phyloP scores from a whole-genome alignment of 1,140 invertebrate species.

The Heliconius hewitsoni region DNA sequence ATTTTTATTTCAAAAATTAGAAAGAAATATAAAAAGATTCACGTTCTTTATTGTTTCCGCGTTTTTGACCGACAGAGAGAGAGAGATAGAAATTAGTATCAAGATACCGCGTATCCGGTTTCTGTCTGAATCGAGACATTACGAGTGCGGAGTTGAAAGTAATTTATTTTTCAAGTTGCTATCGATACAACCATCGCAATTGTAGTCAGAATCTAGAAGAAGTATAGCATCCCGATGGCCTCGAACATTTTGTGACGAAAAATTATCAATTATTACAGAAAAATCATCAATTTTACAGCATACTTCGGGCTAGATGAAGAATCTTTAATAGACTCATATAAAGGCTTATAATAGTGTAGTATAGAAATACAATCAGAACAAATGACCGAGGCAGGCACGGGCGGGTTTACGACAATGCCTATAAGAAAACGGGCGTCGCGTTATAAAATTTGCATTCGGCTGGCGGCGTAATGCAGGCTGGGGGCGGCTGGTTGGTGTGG shows the following conservation, averaged over 20 bases:
- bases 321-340: constrained; percentile 2
- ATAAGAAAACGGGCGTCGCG: constrained; percentile 76
- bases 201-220: neutral
- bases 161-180: neutral
- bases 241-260: too few species aligned
- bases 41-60: too few species aligned
- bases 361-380: constrained; percentile 60
- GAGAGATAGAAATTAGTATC: neutral
- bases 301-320: neutral
- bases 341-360: constrained; percentile 22
- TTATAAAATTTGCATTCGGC: constrained; percentile 81
- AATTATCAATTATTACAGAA: neutral
- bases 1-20: too few species aligned
- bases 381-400: constrained; percentile 72
- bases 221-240: too few species aligned
- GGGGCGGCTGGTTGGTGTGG: constrained; percentile 44
- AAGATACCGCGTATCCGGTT: neutral
- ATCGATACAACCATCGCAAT: neutral
- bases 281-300: neutral
- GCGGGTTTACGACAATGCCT: constrained; percentile 78
- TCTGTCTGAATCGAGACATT: neutral
- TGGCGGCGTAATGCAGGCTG: constrained; percentile 65
- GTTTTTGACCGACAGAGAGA: too few species aligned
- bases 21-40: too few species aligned
- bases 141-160: neutral